Evolutionary conservation across 1,140 invertebrate species (phyloP), one percentile per base, ranked within the genome.

Genomic region (Physella acuta): DNA sequence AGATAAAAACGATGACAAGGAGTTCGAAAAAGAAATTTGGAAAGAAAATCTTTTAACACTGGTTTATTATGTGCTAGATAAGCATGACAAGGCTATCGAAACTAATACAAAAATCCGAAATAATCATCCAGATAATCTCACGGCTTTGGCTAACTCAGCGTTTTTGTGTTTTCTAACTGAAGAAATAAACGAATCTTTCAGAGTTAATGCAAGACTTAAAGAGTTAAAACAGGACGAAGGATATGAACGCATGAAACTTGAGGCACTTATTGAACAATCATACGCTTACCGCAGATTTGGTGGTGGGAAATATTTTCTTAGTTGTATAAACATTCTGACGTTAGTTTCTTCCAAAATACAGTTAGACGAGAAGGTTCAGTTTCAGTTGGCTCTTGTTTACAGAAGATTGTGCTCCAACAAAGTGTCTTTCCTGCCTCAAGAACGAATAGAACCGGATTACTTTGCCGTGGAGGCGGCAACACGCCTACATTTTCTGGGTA

Each of bases 41-140:
- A 58, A 33, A 33, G 56, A 58, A 58, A 58, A 58, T 58, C 20
- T 58, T 20, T 24, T 58, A 20, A 58, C 56, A 16, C 31, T 11
- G 4, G 56, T 34, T 20, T n/a, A 20, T 34, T 30, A 5, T 2
- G 56, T 34, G n/a, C 2, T 34, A 2, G 56, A 20, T 17, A n/a
- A 58, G 8, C 56, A 34, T 58, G 5, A 33, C 17, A n/a, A 33
- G 3, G 56, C 56, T 33, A 24, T 58, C 1, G 20, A 33, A 3
- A 14, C 36, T 5, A 58, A 58, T 20, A 33, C 33, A 16, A 34
- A 58, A 14, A 34, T 58, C n/a, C 3, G 3, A n/a, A 20, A 34
- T 20, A 1, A 33, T 3, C 24, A 3, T 5, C 17, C 17, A n/a
- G n/a, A 34, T 1, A 58, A 58, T n/a, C 36, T 58, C 4, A 33